Evolutionary conservation across 2,797 vertebrate genomes (phyloP).

Genomic region (Ceryle rudis): DNA sequence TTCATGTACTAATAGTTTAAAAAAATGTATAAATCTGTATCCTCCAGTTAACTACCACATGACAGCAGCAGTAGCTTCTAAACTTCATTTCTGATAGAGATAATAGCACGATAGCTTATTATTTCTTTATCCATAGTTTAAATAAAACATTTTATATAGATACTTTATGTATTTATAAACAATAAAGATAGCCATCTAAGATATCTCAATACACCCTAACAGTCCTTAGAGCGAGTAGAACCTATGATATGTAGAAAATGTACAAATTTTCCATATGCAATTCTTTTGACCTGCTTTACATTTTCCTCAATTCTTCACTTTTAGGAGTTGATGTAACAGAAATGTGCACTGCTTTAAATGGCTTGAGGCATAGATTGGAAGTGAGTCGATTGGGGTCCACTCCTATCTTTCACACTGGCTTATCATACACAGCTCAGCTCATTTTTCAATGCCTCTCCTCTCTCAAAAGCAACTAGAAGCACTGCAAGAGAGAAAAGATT

Average conservation of each 20-base stretch:
- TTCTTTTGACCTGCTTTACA: neutral
- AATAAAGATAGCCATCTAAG: neutral
- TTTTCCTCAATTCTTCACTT: neutral
- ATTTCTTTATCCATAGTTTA: neutral
- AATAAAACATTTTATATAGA: neutral
- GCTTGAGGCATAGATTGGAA: neutral
- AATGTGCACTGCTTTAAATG: neutral
- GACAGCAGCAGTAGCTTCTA: neutral
- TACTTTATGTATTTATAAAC: neutral
- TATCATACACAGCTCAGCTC: neutral
- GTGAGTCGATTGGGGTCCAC: neutral
- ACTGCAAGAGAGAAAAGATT: neutral
- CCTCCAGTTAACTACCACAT: neutral
- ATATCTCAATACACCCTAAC: neutral
- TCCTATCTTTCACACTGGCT: neutral
- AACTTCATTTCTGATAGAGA: neutral
- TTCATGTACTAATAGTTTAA: neutral
- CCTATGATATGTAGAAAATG: neutral
- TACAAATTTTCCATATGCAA: fast-evolving
- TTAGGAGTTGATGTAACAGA: neutral
- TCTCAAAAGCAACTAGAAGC: neutral
- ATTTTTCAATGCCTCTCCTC: neutral
- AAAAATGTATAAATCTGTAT: neutral
- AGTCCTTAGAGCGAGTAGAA: neutral
- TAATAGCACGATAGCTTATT: neutral